phyloP scores from a whole-genome alignment of 2,888 invertebrate species.

The Hypsopygia costalis region DNA sequence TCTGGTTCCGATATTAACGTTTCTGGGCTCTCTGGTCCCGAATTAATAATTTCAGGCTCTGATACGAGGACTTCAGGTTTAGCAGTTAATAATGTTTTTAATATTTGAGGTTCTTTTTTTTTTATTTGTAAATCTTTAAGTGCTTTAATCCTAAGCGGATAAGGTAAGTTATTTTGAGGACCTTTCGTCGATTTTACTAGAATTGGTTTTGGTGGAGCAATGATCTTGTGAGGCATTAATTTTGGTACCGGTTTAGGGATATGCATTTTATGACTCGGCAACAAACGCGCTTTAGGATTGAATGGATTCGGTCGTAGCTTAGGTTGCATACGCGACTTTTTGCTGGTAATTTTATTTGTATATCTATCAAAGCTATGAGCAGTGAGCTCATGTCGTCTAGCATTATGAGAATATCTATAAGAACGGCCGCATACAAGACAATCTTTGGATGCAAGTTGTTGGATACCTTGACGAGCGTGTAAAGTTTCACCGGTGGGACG shows the following conservation, averaged over 20 bases:
- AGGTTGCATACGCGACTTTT: constrained; percentile 56
- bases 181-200: constrained; percentile 55
- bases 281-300: constrained; percentile 69
- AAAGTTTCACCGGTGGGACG: constrained; percentile 66
- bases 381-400: constrained; percentile 70
- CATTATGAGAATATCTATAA: constrained; percentile 76
- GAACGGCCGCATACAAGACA: constrained; percentile 72
- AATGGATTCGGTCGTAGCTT: constrained; percentile 74
- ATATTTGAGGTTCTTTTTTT: constrained; percentile 73
- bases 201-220: constrained; percentile 59
- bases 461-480: constrained; percentile 68
- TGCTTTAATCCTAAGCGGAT: constrained; percentile 72
- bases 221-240: constrained; percentile 49
- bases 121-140: constrained; percentile 75
- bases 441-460: constrained; percentile 73
- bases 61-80: constrained; percentile 71
- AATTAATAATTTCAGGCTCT: constrained; percentile 72
- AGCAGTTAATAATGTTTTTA: constrained; percentile 70
- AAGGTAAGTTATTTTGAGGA: constrained; percentile 62
- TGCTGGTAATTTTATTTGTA: constrained; percentile 64
- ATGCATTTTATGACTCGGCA: constrained; percentile 74
- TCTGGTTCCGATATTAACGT: constrained; percentile 75
- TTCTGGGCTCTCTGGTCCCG: constrained; percentile 75
- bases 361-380: constrained; percentile 73
- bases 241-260: constrained; percentile 53